Evolutionary conservation across 1,140 invertebrate genomes (phyloP), one percentile per base, ranked within the genome.

Genomic region (Drosophila aff.): DNA sequence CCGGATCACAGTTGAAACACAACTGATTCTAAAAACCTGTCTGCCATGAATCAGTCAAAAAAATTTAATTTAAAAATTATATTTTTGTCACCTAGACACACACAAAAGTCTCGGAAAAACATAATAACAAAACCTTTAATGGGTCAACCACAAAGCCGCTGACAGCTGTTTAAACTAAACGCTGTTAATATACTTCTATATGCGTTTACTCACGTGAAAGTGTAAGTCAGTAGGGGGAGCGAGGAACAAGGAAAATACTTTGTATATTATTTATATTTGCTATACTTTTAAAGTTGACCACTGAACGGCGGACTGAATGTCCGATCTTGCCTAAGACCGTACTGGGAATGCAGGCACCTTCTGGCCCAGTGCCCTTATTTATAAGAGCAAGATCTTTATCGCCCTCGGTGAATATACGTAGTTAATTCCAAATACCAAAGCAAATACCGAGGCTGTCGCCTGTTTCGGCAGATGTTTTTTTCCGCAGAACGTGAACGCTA

Each of bases 401-500:
- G 26, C 26, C 18, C 50, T 33, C 28, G 10, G 2, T 8, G 33
- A 67, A 65, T 65, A 65, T 77, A 69, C 21, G 28, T 33, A 41
- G 44, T 57, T 76, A 85, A 79, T 69, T 64, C 44, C 43, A 76
- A 72, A 71, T 69, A 67, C 16, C 26, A 44, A 28, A 69, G 33
- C 63, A 77, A 77, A 75, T 66, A 76, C 49, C 15, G 16, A 33
- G 58, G 46, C 46, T 15, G 47, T 47, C 41, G 55, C 26, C 44
- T 50, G 61, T 55, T 82, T 62, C 47, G 61, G 72, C 72, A 65
- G 81, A 66, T 83, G 72, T 76, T 77, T 83, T 85, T 82, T 76
- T 81, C 57, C 74, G 57, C 52, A 46, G 82, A 85, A 81, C 47
- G 52, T 41, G 53, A 38, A 36, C 18, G 31, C 47, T 1, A 16